A percentile compares a stretch with the other conserved stretches of the same genome.
These are phyloP conservation scores for Corydoras sp. DNA, from an alignment of 2,113 vertebrate species.

Conservation along the genomic window DNA sequence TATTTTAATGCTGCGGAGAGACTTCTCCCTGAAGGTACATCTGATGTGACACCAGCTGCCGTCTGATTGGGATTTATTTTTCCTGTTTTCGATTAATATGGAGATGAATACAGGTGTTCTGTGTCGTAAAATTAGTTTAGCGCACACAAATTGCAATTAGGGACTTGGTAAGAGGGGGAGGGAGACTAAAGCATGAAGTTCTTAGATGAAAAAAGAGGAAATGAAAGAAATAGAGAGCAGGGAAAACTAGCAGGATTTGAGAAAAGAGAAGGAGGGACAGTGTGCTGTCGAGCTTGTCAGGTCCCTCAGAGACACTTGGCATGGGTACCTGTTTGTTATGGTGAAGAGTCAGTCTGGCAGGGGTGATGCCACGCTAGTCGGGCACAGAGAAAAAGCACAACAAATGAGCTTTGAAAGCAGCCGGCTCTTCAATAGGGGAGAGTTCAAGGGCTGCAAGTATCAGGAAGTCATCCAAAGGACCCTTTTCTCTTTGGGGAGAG, in stretches of 20 bases:
- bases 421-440: slow-evolving; percentile 52
- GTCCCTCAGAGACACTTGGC: slow-evolving; percentile 50
- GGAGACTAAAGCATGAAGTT: slow-evolving; percentile 23
- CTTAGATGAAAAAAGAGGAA: slow-evolving; percentile 48
- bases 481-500: slow-evolving; percentile 41
- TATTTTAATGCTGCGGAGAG: slow-evolving; percentile 67
- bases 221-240: slow-evolving; percentile 44
- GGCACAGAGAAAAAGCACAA: slow-evolving; percentile 46
- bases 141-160: slow-evolving; percentile 73
- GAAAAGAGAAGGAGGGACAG: slow-evolving; percentile 19
- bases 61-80: slow-evolving; percentile 74
- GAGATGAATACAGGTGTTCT: slow-evolving; percentile 73
- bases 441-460: slow-evolving; percentile 60
- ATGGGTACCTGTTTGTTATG: slow-evolving; percentile 56
- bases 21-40: slow-evolving; percentile 71
- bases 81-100: slow-evolving; percentile 77
- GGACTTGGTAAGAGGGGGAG: slow-evolving; percentile 52
- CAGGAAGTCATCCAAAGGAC: slow-evolving; percentile 58
- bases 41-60: slow-evolving; percentile 65
- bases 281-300: slow-evolving; percentile 20
- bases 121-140: slow-evolving; percentile 73
- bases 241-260: slow-evolving; percentile 57
- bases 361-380: slow-evolving; percentile 44
- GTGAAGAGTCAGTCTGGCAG: slow-evolving; percentile 48
- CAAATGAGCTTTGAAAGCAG: slow-evolving; percentile 59